Conservation (phyloP, 2,113 vertebrate species). For the Diglossa brunneiventris region DNA sequence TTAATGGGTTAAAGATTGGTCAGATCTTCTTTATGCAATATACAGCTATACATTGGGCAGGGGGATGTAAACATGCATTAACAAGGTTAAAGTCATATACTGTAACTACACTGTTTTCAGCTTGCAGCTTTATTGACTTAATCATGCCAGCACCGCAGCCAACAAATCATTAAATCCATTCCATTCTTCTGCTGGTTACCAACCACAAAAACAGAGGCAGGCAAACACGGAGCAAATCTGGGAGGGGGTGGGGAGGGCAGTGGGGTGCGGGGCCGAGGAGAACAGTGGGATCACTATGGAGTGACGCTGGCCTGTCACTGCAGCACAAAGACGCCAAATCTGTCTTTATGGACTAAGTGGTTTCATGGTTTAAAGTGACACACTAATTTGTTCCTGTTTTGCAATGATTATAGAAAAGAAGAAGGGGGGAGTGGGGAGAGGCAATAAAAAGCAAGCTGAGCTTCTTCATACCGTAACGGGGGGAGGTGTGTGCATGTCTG, state of each 20-base stretch:
- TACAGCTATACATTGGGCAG: conserved; percentile 38
- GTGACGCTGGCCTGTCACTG: conserved; percentile 43
- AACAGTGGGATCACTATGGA: conserved; percentile 60
- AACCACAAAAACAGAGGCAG: conserved; percentile 62
- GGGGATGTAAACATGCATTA: conserved; percentile 67
- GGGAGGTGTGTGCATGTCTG: neutral
- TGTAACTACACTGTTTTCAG: conserved; percentile 66
- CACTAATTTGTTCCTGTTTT: conserved; percentile 64
- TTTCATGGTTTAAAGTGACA: conserved; percentile 66
- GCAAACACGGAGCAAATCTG: conserved; percentile 37
- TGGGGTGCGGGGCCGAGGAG: neutral
- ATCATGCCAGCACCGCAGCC: conserved; percentile 62
- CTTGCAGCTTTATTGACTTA: conserved; percentile 72
- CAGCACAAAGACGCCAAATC: conserved; percentile 58
- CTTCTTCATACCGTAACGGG: rapidly evolving
- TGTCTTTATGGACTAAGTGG: conserved; percentile 50
- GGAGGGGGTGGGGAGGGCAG: neutral
- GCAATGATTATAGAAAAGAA: conserved; percentile 46
- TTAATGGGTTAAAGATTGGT: conserved; percentile 69
- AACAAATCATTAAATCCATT: conserved; percentile 75
- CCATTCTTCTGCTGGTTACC: conserved; percentile 70
- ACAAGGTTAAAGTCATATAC: conserved; percentile 72
- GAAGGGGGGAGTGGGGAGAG: neutral
- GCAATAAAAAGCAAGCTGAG: neutral
- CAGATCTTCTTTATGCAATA: conserved; percentile 56